phyloP scores from a whole-genome alignment of 2,888 invertebrate species.

The Sinotaia quadrata region DNA sequence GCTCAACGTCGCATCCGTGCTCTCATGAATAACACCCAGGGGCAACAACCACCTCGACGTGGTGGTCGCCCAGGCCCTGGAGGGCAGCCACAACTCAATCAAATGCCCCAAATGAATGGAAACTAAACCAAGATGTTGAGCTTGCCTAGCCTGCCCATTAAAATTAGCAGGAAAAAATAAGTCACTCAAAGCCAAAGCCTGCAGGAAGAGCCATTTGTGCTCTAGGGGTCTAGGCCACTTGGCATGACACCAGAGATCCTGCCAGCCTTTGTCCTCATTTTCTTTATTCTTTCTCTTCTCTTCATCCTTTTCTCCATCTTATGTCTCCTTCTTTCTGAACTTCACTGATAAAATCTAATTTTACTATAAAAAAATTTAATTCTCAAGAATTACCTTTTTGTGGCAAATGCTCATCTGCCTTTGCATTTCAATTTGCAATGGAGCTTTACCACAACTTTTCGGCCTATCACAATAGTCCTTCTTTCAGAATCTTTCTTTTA shows the following conservation, averaged over 20 bases:
- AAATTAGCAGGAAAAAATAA: too few species aligned
- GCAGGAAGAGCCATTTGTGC: constrained; percentile 3
- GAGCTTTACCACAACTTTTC: too few species aligned
- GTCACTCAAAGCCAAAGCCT: too few species aligned
- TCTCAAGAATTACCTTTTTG: too few species aligned
- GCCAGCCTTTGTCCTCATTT: constrained; percentile 5
- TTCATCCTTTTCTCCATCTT: background rate
- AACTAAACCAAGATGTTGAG: constrained; percentile 33
- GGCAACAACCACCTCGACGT: constrained; percentile 12
- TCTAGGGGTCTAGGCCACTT: constrained; percentile 6
- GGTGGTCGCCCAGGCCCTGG: constrained; percentile 7
- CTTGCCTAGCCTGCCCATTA: constrained; percentile 35
- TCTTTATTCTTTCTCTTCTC: background rate
- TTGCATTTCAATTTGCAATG: too few species aligned
- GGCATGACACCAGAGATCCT: constrained; percentile 32
- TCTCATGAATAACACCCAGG: constrained; percentile 43
- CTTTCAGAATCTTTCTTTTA: too few species aligned
- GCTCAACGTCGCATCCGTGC: constrained; percentile 62
- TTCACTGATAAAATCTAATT: too few species aligned
- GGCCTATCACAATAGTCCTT: too few species aligned
- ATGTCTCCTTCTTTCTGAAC: background rate
- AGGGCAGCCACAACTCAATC: constrained; percentile 35
- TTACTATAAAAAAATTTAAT: too few species aligned
- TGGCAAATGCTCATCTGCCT: background rate
- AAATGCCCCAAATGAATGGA: constrained; percentile 45